Evolutionary conservation across 2,888 invertebrate genomes (phyloP), one percentile per base, ranked within the genome.

Genomic region (Imbricaverruca yamaguchii): DNA sequence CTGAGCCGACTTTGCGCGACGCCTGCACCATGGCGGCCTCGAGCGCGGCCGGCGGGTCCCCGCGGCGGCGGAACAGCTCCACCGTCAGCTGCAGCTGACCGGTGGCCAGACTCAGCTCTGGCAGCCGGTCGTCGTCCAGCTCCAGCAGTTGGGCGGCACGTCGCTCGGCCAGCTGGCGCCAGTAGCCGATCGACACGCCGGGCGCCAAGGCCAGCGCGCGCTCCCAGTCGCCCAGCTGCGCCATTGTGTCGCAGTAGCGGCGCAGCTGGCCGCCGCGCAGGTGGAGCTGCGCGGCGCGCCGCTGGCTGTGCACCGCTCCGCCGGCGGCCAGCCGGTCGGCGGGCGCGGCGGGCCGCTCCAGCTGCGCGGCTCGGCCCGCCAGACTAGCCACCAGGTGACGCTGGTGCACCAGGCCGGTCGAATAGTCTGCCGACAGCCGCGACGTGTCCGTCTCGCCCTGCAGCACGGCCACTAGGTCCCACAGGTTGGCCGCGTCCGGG

Each of bases 161-260:
- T n/a, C 56, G 55, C 56, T 55, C 56, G 15, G 56, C 83, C 59
- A 88, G 85, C 80, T 86, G 85, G 69, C 85, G 85, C 88, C 88
- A 88, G 85, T 87, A 88, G 39, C 85, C 84, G 81, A 86, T 74
- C 2, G 88, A 88, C 0, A 88, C 88, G 23, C 87, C 87, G 8
- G 88, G 88, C 25, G 88, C 87, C 39, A 88, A 85, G 59, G 87
- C 85, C n/a, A 88, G 84, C 12, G 88, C 88, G 81, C 86, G 86
- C 82, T 87, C 87, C 88, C 88, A 88, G 86, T 87, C 85, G 80
- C 87, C 88, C 4, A 87, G 84, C 80, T 87, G 86, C n/a, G 86
- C 86, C 85, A 87, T 86, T 8, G 88, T 84, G 83, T 88, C 88
- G 86, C 88, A 88, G 85, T 88, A 88, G 65, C 86, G 85, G 83